A percentile compares a stretch with the other conserved stretches of the same genome.
Conservation (phyloP, 2,113 vertebrate genomes). For the Heptranchias perlo region DNA sequence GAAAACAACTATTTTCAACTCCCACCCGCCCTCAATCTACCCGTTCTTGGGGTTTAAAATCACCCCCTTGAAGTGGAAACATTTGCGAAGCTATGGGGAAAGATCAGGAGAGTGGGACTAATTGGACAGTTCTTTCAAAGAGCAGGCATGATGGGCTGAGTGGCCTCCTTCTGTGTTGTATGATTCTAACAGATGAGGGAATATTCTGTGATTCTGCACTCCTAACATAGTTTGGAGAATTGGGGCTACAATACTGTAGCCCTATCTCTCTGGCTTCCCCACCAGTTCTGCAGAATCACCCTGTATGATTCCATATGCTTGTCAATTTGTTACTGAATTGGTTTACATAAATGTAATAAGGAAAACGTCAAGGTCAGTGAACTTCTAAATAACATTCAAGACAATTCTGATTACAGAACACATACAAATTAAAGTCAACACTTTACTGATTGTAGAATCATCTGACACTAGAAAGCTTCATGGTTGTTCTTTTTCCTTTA, state of each 20-base stretch:
- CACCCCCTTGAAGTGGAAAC: too few relatives aligned
- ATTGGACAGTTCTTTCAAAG: too few relatives aligned
- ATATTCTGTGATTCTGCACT: neutral
- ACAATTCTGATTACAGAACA: neutral
- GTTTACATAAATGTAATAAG: neutral
- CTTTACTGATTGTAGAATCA: neutral
- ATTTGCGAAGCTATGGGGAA: too few relatives aligned
- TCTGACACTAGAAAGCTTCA: neutral
- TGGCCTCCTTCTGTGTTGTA: too few relatives aligned
- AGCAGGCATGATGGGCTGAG: too few relatives aligned
- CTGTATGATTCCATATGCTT: neutral
- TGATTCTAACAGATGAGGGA: neutral
- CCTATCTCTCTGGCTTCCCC: neutral
- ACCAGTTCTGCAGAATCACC: neutral
- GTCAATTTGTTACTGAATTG: neutral
- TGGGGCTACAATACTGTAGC: neutral
- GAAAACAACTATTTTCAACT: too few relatives aligned
- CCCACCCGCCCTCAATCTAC: too few relatives aligned
- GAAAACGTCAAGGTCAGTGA: neutral
- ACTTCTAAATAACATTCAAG: neutral
- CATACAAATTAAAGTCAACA: neutral
- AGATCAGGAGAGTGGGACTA: too few relatives aligned
- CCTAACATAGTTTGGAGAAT: neutral
- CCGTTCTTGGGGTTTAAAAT: too few relatives aligned
- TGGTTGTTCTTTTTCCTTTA: neutral